phyloP scores from a whole-genome alignment of 2,888 invertebrate genomes.

The Gastracanthus pulcherrimus region DNA sequence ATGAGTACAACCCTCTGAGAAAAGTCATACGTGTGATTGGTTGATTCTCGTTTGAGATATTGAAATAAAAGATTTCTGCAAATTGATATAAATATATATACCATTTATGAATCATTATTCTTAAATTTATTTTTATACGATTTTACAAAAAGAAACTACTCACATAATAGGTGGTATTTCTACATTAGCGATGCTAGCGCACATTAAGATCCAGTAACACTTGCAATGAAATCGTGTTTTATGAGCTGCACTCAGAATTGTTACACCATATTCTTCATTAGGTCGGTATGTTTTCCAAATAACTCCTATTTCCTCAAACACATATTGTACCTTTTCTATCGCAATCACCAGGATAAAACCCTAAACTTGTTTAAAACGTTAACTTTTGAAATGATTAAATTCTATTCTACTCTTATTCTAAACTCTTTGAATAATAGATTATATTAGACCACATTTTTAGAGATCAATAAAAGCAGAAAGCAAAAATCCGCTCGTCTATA shows the following conservation, averaged over 20 bases:
- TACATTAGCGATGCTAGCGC: background rate
- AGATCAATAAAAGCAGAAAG: too few species aligned
- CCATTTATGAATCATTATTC: background rate
- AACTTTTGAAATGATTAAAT: background rate
- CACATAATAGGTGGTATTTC: background rate
- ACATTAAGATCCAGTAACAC: background rate
- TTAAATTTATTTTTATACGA: too few species aligned
- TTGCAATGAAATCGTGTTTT: background rate
- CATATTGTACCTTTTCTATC: background rate
- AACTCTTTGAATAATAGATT: background rate
- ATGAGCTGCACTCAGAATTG: background rate
- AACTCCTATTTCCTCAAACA: background rate
- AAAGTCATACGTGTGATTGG: background rate
- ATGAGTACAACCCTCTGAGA: background rate
- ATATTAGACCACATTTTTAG: too few species aligned
- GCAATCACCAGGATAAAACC: background rate
- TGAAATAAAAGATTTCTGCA: background rate
- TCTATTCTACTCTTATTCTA: too few species aligned
- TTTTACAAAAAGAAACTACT: background rate
- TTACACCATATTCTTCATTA: background rate
- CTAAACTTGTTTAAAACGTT: background rate
- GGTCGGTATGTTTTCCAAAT: background rate
- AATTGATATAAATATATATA: background rate
- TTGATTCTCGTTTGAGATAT: background rate
- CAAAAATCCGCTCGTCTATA: too few species aligned